Percentiles rank a stretch among this genome's conserved stretches.
Evolutionary conservation across 2,888 invertebrate species (phyloP).

Genomic region (Drosophila eohydei): DNA sequence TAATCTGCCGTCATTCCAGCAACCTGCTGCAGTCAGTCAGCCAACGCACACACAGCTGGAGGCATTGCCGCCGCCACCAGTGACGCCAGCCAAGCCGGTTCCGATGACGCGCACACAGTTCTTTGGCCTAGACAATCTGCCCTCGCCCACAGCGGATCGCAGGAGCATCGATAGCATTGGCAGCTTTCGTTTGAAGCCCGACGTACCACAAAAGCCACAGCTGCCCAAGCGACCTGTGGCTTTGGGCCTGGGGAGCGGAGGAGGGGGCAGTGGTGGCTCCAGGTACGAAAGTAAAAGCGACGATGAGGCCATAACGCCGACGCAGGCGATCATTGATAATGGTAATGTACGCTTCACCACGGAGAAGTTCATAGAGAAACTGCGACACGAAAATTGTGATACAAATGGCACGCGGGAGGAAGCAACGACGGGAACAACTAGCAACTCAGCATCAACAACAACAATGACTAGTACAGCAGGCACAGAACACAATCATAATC

Average conservation of each 20-base stretch:
- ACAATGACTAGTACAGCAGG: constrained; percentile 6
- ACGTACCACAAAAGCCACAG: constrained; percentile 89
- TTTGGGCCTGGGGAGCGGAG: constrained; percentile 45
- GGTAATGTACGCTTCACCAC: constrained; percentile 70
- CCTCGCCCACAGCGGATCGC: constrained; percentile 81
- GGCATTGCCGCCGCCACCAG: constrained; percentile 65
- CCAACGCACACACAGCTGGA: constrained; percentile 53
- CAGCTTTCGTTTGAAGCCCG: constrained; percentile 80
- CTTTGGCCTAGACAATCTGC: constrained; percentile 80
- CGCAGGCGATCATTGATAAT: constrained; percentile 72
- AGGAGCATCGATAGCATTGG: constrained; percentile 80
- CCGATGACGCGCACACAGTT: constrained; percentile 83
- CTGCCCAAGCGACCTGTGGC: constrained; percentile 90
- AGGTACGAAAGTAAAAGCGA: constrained; percentile 72
- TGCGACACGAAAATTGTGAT: constrained; percentile 74
- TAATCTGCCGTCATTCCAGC: constrained; percentile 73
- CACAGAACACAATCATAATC: constrained; percentile 59
- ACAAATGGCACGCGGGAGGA: constrained; percentile 61
- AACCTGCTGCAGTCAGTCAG: constrained; percentile 25
- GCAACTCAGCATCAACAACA: constrained; percentile 12
- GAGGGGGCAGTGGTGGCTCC: constrained; percentile 10
- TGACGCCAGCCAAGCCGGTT: constrained; percentile 80
- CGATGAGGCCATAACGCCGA: constrained; percentile 72
- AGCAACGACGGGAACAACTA: constrained; percentile 4
- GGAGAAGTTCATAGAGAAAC: constrained; percentile 73